These are phyloP conservation scores for Halictus ligatus DNA, from an alignment of 2,888 invertebrate genomes.

Conservation along the genomic window DNA sequence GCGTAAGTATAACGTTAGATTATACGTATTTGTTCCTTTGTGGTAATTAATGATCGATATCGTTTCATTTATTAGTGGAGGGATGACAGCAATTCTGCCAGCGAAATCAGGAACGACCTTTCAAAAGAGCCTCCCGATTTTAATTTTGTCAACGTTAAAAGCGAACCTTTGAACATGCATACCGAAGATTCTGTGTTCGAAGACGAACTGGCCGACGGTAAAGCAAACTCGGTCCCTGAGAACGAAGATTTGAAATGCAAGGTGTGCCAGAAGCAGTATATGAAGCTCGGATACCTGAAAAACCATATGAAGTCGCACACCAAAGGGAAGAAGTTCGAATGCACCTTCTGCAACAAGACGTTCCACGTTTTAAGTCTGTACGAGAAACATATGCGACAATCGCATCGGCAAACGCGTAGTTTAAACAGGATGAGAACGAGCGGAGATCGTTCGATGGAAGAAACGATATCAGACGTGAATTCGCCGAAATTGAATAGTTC, in stretches of 20 bases:
- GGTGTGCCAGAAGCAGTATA: constrained; percentile 74
- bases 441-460: constrained; percentile 15
- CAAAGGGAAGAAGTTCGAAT: constrained; percentile 62
- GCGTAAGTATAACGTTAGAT: constrained; percentile 44
- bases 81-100: constrained; percentile 34
- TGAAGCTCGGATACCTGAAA: constrained; percentile 72
- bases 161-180: constrained; percentile 51
- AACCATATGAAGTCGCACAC: constrained; percentile 74
- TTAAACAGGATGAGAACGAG: constrained; percentile 29
- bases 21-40: not conserved
- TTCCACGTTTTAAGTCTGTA: constrained; percentile 70
- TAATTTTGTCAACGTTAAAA: constrained; percentile 67
- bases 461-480: not conserved
- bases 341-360: constrained; percentile 70
- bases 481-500: not conserved
- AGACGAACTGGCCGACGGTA: constrained; percentile 30
- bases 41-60: constrained; percentile 24
- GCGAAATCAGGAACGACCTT: constrained; percentile 19
- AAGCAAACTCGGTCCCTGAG: not conserved
- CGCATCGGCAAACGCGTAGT: constrained; percentile 58
- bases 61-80: constrained; percentile 44
- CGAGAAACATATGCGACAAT: constrained; percentile 71
- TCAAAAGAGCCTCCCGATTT: constrained; percentile 46
- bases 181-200: constrained; percentile 32
- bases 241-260: constrained; percentile 68